Conservation (phyloP, 2,113 vertebrate species). For the Osmerus mordax region DNA sequence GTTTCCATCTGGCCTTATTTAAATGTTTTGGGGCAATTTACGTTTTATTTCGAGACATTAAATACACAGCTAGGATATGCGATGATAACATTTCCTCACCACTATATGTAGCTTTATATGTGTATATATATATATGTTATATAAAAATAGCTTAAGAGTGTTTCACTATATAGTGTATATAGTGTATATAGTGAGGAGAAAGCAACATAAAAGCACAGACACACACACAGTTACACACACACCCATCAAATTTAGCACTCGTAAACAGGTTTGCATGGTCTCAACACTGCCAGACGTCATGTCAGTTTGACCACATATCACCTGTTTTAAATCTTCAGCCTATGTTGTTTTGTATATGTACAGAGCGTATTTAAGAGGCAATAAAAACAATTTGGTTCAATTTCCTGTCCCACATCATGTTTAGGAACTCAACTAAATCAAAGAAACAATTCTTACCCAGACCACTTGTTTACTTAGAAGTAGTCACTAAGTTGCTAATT, state of each 20-base stretch:
- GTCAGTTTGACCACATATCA: slow-evolving; percentile 22
- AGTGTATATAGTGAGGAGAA: too few relatives aligned
- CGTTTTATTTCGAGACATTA: too few relatives aligned
- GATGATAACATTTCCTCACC: too few relatives aligned
- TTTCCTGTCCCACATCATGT: slow-evolving; percentile 25
- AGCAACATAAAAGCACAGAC: not conserved
- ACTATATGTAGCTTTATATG: too few relatives aligned
- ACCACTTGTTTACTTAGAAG: slow-evolving; percentile 51
- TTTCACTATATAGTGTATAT: too few relatives aligned
- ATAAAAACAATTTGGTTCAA: slow-evolving; percentile 36
- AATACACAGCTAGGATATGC: too few relatives aligned
- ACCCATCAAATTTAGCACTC: too few relatives aligned
- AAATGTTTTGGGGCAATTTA: too few relatives aligned
- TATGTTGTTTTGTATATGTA: slow-evolving; percentile 29
- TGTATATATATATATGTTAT: too few relatives aligned
- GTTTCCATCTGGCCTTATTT: slow-evolving; percentile 27
- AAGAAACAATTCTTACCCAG: slow-evolving; percentile 8
- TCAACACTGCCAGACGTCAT: not conserved
- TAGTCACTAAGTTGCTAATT: slow-evolving; percentile 50
- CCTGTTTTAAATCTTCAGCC: slow-evolving; percentile 33
- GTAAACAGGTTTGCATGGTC: not conserved
- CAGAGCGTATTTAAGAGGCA: slow-evolving; percentile 34
- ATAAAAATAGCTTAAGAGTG: too few relatives aligned
- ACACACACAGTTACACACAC: not conserved
- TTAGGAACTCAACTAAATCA: slow-evolving; percentile 12